Conservation (phyloP, 2,888 invertebrate species). For the Aphodius granarius region DNA sequence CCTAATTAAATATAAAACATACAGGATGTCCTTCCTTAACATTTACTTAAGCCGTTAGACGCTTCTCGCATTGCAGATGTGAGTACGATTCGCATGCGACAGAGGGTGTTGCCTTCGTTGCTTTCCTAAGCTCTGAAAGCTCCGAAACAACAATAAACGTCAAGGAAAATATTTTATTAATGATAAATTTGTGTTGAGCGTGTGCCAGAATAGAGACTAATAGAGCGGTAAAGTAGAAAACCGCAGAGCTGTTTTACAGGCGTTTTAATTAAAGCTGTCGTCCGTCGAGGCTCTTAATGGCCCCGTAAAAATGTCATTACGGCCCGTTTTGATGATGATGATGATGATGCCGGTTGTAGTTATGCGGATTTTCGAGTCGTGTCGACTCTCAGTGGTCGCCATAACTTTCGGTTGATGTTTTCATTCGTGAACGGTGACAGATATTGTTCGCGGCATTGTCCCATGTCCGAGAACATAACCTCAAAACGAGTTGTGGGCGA, state of each 20-base stretch:
- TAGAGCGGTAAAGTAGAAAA: not conserved
- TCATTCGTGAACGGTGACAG: slow-evolving; percentile 5
- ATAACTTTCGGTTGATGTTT: slow-evolving; percentile 11
- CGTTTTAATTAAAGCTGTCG: slow-evolving; percentile 11
- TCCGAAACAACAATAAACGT: slow-evolving; percentile 3
- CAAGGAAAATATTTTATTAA: slow-evolving; percentile 2
- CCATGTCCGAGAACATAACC: not conserved
- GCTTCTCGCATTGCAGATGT: not conserved
- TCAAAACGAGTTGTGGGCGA: not conserved
- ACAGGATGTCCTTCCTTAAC: not conserved
- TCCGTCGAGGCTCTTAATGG: slow-evolving; percentile 3
- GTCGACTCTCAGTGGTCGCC: not conserved
- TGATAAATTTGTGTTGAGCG: slow-evolving; percentile 10
- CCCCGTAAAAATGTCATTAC: slow-evolving; percentile 10
- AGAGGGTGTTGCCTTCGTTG: not conserved
- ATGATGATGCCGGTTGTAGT: not conserved
- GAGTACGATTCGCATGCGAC: not conserved
- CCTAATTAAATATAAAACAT: not conserved
- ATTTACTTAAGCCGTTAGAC: not conserved
- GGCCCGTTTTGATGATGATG: slow-evolving; percentile 3
- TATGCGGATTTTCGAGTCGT: not conserved
- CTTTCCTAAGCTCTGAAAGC: no score
- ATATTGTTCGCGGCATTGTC: not conserved
- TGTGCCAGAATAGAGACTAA: not conserved
- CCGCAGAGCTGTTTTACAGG: not conserved